A percentile compares a stretch with the other conserved stretches of the same genome.
These are phyloP conservation scores for Neopelma chrysocephalum DNA, from an alignment of 2,797 vertebrate species.

Conservation along the genomic window DNA sequence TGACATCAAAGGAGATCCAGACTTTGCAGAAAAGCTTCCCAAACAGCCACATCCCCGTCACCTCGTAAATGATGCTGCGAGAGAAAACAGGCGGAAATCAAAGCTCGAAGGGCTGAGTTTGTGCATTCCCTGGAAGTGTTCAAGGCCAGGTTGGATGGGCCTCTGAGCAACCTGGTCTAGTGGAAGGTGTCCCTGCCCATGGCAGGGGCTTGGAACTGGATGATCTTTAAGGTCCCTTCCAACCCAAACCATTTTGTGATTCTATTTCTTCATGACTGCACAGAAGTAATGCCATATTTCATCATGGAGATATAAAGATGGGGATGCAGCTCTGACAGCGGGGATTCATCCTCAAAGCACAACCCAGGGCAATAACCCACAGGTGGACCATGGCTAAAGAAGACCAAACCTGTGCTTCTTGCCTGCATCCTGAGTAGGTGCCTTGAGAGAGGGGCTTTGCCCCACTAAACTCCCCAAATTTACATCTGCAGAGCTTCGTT, in stretches of 20 bases:
- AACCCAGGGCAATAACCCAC: neutral
- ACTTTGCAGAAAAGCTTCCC: slow-evolving; percentile 82
- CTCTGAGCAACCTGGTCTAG: neutral
- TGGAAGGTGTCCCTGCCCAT: neutral
- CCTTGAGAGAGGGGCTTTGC: neutral
- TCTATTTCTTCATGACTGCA: fast-evolving
- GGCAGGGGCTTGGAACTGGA: neutral
- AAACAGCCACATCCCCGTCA: slow-evolving; percentile 74
- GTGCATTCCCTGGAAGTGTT: neutral
- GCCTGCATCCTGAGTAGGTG: neutral
- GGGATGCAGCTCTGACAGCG: neutral
- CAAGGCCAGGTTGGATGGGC: neutral
- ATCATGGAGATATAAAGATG: neutral
- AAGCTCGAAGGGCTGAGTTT: neutral
- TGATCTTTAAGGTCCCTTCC: neutral
- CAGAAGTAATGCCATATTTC: neutral
- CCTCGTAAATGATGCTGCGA: slow-evolving; percentile 73
- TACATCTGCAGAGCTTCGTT: neutral
- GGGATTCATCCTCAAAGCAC: neutral
- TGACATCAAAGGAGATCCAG: slow-evolving; percentile 88
- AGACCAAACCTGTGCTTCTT: neutral
- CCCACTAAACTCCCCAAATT: neutral
- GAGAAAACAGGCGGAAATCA: neutral
- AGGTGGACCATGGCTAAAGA: neutral
- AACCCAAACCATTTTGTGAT: neutral